Evolutionary conservation across 2,113 vertebrate species (phyloP), one percentile per base, ranked within the genome.

Genomic region (Lophotis ruficrista): DNA sequence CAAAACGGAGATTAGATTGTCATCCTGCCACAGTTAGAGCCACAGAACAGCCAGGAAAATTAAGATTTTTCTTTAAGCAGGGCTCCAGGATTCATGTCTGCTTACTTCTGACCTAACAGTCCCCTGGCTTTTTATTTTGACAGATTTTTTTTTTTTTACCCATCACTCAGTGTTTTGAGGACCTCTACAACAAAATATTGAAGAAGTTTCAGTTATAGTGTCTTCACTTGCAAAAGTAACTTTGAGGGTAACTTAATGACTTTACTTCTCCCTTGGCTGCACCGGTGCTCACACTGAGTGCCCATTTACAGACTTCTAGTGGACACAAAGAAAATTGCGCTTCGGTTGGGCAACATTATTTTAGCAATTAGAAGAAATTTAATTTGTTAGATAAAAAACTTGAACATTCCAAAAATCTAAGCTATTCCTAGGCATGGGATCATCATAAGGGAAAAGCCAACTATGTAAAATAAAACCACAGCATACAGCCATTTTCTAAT

Each of bases 251-350:
- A 16, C 8, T 76, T 82, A 53, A 11, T 48, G 9, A 61, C 53
- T 65, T 89, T 38, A 75, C 24, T 89, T 61, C 11, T 89, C 38
- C 54, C 10, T 69, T 43, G 4, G 21, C 48, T 38, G 15, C 27
- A 51, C 7, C 28, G n/a, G 4, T 10, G 38, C 28, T 89, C 6
- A 4, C 0, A 0, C 8, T 69, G 33, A 77, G 72, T 72, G 31
- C 2, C 21, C 12, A 22, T 60, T 72, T 80, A 37, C 48, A 84
- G 21, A 25, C 14, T 81, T 62, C 9, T 47, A 22, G 17, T 35
- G 31, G 64, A 35, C 33, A 57, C 30, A 78, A 73, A 78, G 27
- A 18, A 77, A 65, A 69, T 5, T 76, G 11, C 31, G 35, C 5
- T 56, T 73, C 57, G 53, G 15, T n/a, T 60, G 45, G 12, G 8